Percentiles rank a stretch among this genome's conserved stretches.
These are phyloP conservation scores for Theonella swinhoei DNA, from an alignment of 37 sponge, comb jelly and placozoan species.

Conservation along the genomic window DNA sequence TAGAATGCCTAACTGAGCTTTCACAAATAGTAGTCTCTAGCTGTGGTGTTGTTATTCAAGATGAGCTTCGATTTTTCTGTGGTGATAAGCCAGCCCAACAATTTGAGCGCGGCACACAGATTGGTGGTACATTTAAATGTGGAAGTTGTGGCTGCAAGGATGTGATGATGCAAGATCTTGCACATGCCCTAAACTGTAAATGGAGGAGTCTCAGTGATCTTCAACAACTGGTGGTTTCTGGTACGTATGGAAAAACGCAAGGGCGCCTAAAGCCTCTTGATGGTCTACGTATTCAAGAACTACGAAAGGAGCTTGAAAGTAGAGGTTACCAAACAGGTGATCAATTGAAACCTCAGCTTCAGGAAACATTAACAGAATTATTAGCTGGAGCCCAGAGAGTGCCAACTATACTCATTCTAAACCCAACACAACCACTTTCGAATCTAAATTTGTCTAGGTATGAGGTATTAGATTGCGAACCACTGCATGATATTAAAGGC, in stretches of 20 bases:
- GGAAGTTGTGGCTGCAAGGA: conserved; percentile 35
- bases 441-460: conserved; percentile 26
- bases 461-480: conserved; percentile 44
- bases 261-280: conserved; percentile 28
- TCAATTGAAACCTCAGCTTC: conserved; percentile 1
- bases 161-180: conserved; percentile 16
- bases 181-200: conserved; percentile 21
- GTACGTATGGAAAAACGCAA: conserved; percentile 10
- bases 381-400: conserved; percentile 40
- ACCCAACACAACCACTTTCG: conserved; percentile 12
- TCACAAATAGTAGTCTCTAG: not conserved
- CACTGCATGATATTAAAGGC: conserved; percentile 43
- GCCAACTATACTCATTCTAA: conserved; percentile 19
- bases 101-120: conserved; percentile 42
- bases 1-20: conserved; percentile 29
- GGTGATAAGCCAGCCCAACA: conserved; percentile 45
- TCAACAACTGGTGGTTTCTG: conserved; percentile 28
- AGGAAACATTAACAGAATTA: not conserved
- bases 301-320: conserved; percentile 13
- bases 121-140: conserved; percentile 47
- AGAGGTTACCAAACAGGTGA: not conserved
- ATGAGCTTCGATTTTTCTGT: conserved; percentile 22
- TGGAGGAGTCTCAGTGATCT: conserved; percentile 5
- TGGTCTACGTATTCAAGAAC: not conserved
- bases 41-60: conserved; percentile 20